Evolutionary conservation across 1,140 invertebrate genomes (phyloP).

Genomic region (Marisa cornuarietis): DNA sequence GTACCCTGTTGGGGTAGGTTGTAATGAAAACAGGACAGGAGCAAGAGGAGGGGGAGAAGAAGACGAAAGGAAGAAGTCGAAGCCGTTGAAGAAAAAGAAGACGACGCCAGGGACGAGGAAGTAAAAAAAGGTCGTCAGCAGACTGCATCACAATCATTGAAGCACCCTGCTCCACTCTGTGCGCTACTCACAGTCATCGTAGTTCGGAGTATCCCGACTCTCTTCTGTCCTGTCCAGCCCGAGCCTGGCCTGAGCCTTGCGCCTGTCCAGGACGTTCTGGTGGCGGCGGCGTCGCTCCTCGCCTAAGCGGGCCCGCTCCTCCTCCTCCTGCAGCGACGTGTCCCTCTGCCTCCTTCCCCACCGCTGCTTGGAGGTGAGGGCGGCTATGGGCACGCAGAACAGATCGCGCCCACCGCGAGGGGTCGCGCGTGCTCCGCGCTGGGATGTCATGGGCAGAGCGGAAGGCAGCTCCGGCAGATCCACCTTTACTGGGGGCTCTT

Average conservation of each 20-base stretch:
- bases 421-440: neutral
- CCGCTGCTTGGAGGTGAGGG: conserved; percentile 18
- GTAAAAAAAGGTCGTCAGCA: neutral
- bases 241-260: conserved; percentile 28
- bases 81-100: neutral
- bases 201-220: conserved; percentile 38
- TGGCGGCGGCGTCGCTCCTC: conserved; percentile 50
- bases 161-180: neutral
- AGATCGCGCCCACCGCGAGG: neutral
- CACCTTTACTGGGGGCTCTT: neutral
- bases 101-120: neutral
- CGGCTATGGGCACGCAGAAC: neutral
- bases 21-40: neutral
- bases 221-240: conserved; percentile 17
- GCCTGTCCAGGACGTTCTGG: conserved; percentile 44
- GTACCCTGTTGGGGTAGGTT: neutral
- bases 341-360: conserved; percentile 37
- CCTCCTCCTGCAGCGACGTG: conserved; percentile 50
- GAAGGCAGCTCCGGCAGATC: conserved; percentile 11
- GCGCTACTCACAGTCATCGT: conserved; percentile 57
- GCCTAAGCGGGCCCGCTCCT: conserved; percentile 45
- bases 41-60: no score
- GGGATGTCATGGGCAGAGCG: neutral
- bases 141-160: no score
- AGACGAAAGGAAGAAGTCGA: neutral